phyloP scores from a whole-genome alignment of 2,797 vertebrate species.

The Cossypha niveicapilla region DNA sequence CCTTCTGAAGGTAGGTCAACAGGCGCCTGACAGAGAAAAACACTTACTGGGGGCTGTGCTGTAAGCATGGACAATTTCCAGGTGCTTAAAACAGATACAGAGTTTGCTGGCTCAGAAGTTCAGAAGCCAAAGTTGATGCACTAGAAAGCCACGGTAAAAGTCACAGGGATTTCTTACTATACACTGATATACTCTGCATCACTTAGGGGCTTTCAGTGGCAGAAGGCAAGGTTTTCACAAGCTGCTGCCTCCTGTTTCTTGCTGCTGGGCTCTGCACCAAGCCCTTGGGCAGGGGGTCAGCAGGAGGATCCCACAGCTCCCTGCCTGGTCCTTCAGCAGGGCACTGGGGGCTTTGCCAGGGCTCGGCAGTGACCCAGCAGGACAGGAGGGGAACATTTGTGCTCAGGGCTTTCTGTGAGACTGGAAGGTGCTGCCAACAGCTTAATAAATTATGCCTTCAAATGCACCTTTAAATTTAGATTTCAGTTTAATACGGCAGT shows the following conservation, averaged over 20 bases:
- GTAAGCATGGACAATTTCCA: background rate
- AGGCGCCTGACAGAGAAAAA: background rate
- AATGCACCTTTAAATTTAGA: conserved; percentile 30
- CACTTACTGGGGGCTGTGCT: background rate
- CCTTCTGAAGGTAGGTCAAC: background rate
- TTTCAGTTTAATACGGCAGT: conserved; percentile 25
- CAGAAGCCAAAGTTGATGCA: background rate
- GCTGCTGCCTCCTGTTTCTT: background rate
- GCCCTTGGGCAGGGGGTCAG: rapidly evolving
- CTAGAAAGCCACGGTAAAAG: background rate
- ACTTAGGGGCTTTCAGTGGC: background rate
- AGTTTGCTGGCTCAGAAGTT: background rate
- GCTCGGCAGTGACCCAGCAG: background rate
- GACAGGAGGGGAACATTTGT: background rate
- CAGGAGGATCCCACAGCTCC: background rate
- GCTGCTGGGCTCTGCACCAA: background rate
- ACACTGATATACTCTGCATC: background rate
- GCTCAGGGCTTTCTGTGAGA: background rate
- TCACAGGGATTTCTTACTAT: background rate
- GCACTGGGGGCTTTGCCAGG: background rate
- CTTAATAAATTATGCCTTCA: background rate
- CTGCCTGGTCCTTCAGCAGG: background rate
- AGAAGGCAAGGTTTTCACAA: background rate
- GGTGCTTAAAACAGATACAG: background rate
- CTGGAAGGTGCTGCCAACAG: background rate